A percentile compares a stretch with the other conserved stretches of the same genome.
Evolutionary conservation across 2,797 vertebrate species (phyloP).

Genomic region (Melopsittacus undulatus): DNA sequence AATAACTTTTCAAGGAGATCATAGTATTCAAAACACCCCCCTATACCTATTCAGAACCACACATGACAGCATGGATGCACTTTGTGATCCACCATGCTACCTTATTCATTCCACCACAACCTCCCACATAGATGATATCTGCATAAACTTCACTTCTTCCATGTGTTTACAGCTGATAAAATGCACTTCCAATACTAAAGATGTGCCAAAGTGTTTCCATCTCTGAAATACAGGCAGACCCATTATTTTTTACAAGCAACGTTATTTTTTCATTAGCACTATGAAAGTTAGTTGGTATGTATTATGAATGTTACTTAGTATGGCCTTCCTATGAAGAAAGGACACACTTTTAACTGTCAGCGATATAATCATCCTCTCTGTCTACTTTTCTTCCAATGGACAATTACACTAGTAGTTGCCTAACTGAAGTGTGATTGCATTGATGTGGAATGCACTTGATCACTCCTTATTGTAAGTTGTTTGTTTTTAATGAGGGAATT

Average conservation of each 20-base stretch:
- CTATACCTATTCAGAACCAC: not conserved
- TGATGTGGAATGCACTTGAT: not conserved
- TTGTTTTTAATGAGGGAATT: not conserved
- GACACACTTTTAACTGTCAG: not conserved
- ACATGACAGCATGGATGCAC: not conserved
- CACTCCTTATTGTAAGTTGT: not conserved
- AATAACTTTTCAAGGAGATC: constrained; percentile 1
- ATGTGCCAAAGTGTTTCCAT: not conserved
- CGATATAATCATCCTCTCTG: not conserved
- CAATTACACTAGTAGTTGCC: not conserved
- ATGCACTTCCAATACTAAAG: not conserved
- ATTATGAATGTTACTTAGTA: not conserved
- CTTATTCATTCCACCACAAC: not conserved
- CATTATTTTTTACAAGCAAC: not conserved
- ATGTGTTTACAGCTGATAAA: not conserved
- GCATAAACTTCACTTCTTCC: not conserved
- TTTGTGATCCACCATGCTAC: not conserved
- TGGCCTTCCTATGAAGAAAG: not conserved
- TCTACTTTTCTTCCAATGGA: not conserved
- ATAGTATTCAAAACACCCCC: not conserved
- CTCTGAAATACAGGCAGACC: not conserved
- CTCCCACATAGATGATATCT: accelerated
- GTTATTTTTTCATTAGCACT: not conserved
- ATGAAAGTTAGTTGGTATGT: not conserved
- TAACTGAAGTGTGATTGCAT: not conserved